Evolutionary conservation across 2,113 vertebrate genomes (phyloP).

Genomic region (Nymphicus hollandicus): DNA sequence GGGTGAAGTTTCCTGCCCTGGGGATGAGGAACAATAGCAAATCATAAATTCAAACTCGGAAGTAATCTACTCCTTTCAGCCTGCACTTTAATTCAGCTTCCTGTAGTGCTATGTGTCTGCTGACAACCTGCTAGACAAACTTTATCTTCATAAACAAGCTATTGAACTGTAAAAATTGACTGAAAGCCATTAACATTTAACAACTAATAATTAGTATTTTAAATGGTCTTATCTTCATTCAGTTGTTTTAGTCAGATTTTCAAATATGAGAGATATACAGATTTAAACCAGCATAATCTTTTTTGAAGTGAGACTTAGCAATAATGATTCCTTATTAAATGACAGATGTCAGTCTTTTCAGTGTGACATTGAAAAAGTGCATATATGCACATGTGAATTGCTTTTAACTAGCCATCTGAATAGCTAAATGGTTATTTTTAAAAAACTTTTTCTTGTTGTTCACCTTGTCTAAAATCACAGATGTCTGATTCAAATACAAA

Average conservation of each 20-base stretch:
- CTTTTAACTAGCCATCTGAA: not conserved
- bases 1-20: not conserved
- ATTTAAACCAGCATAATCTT: not conserved
- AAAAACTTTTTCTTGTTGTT: not conserved
- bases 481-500: not conserved
- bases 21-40: not conserved
- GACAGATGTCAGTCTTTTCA: not conserved
- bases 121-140: not conserved
- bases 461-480: not conserved
- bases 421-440: not conserved
- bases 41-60: not conserved
- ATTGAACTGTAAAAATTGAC: not conserved
- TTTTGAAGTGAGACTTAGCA: not conserved
- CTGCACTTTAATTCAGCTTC: not conserved
- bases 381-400: not conserved
- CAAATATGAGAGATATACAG: not conserved
- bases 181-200: not conserved
- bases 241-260: not conserved
- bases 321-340: not conserved
- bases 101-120: not conserved
- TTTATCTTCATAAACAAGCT: not conserved
- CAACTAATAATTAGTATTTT: not conserved
- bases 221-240: not conserved
- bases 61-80: not conserved
- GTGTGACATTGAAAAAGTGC: not conserved